Conservation (phyloP, 1,140 invertebrate species). For the Triops cancriformis region DNA sequence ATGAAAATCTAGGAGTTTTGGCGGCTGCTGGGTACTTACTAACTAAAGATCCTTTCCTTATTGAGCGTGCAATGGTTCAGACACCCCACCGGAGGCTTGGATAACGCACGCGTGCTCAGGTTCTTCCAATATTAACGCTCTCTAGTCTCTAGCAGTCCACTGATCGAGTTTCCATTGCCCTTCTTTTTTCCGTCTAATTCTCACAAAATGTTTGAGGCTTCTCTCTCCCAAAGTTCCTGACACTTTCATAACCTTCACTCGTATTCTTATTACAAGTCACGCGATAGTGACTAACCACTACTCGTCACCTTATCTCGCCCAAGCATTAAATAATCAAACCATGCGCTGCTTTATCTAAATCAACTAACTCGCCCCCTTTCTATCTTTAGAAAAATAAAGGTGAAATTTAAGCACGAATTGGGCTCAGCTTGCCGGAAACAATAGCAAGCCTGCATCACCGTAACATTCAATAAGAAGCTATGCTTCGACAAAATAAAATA, state of each 20-base stretch:
- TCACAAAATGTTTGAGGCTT: too few species aligned
- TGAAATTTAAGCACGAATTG: neutral
- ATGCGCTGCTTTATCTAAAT: neutral
- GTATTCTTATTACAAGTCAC: neutral
- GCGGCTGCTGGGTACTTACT: neutral
- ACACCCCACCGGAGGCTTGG: neutral
- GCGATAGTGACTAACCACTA: neutral
- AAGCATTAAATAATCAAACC: slow-evolving; percentile 4
- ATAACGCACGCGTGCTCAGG: neutral
- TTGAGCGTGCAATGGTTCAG: neutral
- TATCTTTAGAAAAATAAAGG: neutral
- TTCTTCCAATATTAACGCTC: neutral
- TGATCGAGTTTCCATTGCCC: neutral
- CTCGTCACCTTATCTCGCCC: neutral
- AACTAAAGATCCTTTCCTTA: slow-evolving; percentile 1
- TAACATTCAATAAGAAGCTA: neutral
- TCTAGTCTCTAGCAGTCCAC: neutral
- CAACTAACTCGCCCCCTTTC: neutral
- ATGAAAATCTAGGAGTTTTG: neutral
- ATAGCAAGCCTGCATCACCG: neutral
- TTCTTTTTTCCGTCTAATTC: too few species aligned
- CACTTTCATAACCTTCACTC: neutral
- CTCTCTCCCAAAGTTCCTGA: neutral
- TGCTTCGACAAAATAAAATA: neutral
- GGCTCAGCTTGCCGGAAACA: neutral